Evolutionary conservation across 2,113 vertebrate species (phyloP).

Genomic region (Forbesichthys agassizii): DNA sequence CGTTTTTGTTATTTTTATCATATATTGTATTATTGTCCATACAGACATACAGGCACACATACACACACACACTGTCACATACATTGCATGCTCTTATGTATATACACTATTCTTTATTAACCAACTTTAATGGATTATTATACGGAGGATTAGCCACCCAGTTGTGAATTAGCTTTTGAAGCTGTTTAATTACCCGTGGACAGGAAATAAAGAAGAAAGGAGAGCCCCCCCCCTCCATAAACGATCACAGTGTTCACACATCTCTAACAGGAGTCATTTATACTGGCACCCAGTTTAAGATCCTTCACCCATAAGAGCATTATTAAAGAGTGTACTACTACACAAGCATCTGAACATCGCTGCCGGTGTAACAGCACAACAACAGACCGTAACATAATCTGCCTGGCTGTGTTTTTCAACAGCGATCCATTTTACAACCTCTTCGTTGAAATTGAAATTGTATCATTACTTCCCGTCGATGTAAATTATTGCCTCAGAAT

Average conservation of each 20-base stretch:
- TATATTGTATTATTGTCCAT: neutral
- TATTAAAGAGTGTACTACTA: conserved; percentile 15
- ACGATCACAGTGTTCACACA: conserved; percentile 6
- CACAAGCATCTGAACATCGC: conserved; percentile 15
- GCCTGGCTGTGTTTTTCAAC: conserved; percentile 2
- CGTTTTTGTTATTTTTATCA: neutral
- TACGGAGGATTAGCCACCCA: neutral
- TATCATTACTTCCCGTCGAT: neutral
- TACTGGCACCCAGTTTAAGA: conserved; percentile 41
- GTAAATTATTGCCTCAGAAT: neutral
- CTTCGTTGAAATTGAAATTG: neutral
- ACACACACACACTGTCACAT: neutral
- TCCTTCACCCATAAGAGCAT: conserved; percentile 6
- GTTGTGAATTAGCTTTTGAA: neutral
- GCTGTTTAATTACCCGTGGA: conserved; percentile 11
- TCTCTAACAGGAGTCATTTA: conserved; percentile 38
- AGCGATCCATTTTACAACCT: neutral
- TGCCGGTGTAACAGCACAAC: conserved; percentile 17
- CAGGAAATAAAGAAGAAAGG: neutral
- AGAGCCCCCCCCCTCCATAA: neutral
- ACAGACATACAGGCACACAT: neutral
- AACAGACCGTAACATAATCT: conserved; percentile 9
- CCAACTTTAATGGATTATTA: neutral
- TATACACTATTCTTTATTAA: neutral
- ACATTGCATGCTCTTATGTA: neutral